Evolutionary conservation across 2,797 vertebrate species (phyloP).

Genomic region (Scyliorhinus canicula): DNA sequence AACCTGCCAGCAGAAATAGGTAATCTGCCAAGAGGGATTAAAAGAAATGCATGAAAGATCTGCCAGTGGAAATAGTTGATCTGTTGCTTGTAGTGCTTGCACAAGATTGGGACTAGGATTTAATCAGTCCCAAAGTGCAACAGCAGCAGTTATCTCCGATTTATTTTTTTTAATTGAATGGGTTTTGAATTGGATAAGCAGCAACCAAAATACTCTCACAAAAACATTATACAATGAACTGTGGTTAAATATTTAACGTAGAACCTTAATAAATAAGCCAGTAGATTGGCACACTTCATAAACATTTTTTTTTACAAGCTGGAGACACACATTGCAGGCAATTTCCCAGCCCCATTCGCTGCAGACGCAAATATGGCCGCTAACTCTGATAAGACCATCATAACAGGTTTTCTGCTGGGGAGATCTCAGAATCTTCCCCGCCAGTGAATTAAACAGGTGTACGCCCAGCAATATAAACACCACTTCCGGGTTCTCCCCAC

Average conservation of each 20-base stretch:
- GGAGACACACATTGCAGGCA: background rate
- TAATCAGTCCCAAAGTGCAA: background rate
- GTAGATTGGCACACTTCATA: background rate
- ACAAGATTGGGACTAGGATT: background rate
- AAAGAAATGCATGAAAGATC: background rate
- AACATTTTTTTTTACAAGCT: background rate
- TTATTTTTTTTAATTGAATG: background rate
- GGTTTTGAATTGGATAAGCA: background rate
- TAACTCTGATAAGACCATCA: too few relatives aligned
- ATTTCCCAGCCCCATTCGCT: too few relatives aligned
- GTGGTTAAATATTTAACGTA: background rate
- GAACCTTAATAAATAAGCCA: background rate
- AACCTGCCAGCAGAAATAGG: background rate
- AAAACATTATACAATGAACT: background rate
- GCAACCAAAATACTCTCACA: background rate
- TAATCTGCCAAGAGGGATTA: background rate
- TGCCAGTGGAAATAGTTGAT: background rate
- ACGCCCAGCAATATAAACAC: too few relatives aligned
- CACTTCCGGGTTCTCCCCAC: too few relatives aligned
- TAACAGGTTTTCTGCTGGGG: too few relatives aligned
- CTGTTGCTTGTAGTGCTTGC: background rate
- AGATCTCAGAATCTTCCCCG: too few relatives aligned
- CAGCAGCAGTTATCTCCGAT: background rate
- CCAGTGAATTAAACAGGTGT: too few relatives aligned
- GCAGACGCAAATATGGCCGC: too few relatives aligned